Conservation (phyloP, 30 jellyfish, hydroid and myxozoan genomes). For the Clytia hemisphaerica region DNA sequence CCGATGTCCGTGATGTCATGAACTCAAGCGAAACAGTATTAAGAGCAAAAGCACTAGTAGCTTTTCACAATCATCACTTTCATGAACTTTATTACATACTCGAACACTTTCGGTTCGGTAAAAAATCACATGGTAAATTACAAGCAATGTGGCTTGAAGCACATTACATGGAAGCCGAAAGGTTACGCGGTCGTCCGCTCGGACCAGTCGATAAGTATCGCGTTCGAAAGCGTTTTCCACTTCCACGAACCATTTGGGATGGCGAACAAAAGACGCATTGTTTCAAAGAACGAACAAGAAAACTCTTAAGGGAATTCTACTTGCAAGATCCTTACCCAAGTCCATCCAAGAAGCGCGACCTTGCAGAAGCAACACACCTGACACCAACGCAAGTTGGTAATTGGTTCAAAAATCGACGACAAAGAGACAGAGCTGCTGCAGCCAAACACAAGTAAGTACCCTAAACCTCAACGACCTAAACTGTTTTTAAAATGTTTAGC, state of each 20-base stretch:
- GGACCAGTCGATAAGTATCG: conserved; percentile 98
- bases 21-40: conserved; percentile 67
- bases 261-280: conserved; percentile 97
- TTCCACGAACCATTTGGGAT: conserved; percentile 96
- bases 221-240: conserved; percentile 92
- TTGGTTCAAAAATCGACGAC: conserved; percentile 95
- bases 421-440: conserved; percentile 96
- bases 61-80: conserved; percentile 72
- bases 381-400: conserved; percentile 92
- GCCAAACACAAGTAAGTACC: conserved; percentile 69
- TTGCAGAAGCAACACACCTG: conserved; percentile 85
- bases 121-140: conserved; percentile 71
- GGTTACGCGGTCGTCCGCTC: conserved; percentile 76
- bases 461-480: too few species aligned
- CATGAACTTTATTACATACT: conserved; percentile 80
- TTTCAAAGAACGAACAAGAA: conserved; percentile 79
- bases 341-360: conserved; percentile 76
- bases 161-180: conserved; percentile 88
- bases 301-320: conserved; percentile 67
- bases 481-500: too few species aligned
- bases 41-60: conserved; percentile 86
- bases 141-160: conserved; percentile 99
- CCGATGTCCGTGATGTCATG: conserved; percentile 62
- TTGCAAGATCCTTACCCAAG: conserved; percentile 87
- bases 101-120: conserved; percentile 72